phyloP scores from a whole-genome alignment of 2,888 invertebrate species.

The Drosophila fulvimacula region DNA sequence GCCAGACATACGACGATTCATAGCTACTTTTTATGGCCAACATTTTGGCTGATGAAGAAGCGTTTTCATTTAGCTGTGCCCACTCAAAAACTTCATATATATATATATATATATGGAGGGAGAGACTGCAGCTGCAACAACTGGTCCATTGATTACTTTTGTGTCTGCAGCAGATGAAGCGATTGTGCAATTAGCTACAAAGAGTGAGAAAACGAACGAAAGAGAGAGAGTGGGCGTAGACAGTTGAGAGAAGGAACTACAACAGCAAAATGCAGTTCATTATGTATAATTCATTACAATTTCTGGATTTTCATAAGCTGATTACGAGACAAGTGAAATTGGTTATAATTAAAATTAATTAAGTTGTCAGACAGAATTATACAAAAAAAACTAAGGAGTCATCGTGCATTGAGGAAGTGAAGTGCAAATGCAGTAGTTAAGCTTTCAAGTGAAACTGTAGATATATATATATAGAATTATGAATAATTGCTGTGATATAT shows the following conservation, averaged over 20 bases:
- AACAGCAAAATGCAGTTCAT: constrained; percentile 30
- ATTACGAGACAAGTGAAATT: constrained; percentile 38
- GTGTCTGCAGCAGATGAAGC: constrained; percentile 34
- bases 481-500: background rate
- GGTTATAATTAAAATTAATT: constrained; percentile 47
- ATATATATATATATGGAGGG: background rate
- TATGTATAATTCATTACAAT: constrained; percentile 40
- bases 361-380: constrained; percentile 26
- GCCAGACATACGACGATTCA: constrained; percentile 24
- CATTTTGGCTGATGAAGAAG: constrained; percentile 31
- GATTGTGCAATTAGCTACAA: constrained; percentile 40
- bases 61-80: background rate
- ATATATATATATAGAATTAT: background rate
- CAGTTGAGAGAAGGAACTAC: background rate
- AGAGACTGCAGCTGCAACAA: constrained; percentile 31
- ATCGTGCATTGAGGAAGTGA: constrained; percentile 31
- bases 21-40: constrained; percentile 11
- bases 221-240: constrained; percentile 1
- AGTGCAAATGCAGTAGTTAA: constrained; percentile 9
- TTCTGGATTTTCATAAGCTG: constrained; percentile 42
- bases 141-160: constrained; percentile 43
- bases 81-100: constrained; percentile 30
- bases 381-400: constrained; percentile 13
- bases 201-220: background rate
- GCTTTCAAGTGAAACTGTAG: background rate